Percentiles rank a stretch among this genome's conserved stretches.
Conservation (phyloP, 2,888 invertebrate genomes). For the Poecilus cupreus region DNA sequence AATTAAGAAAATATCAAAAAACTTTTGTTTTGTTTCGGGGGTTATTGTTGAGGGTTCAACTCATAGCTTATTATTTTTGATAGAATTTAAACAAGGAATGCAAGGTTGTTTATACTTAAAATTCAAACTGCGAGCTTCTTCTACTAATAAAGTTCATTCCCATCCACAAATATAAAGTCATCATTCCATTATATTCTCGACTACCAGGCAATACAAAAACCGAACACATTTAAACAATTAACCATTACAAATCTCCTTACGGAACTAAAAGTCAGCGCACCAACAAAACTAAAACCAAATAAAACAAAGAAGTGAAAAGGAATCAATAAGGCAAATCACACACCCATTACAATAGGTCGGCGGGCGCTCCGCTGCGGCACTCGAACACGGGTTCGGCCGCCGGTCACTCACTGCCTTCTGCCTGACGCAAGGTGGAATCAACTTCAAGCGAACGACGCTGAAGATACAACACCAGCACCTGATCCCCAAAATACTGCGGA, state of each 20-base stretch:
- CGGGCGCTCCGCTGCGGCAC: not conserved
- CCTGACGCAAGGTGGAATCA: too few species aligned
- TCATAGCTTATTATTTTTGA: too few species aligned
- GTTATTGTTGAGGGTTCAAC: too few species aligned
- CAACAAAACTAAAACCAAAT: slow-evolving; percentile 25
- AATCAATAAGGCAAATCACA: slow-evolving; percentile 46
- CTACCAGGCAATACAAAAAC: not conserved
- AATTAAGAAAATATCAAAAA: too few species aligned
- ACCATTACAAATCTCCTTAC: slow-evolving; percentile 13
- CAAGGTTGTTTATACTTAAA: too few species aligned
- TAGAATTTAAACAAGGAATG: too few species aligned
- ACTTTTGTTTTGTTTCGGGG: too few species aligned
- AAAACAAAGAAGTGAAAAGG: slow-evolving; percentile 25
- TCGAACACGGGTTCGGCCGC: not conserved
- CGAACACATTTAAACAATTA: slow-evolving; percentile 23
- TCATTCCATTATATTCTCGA: not conserved
- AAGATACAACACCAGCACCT: not conserved
- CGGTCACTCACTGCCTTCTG: too few species aligned
- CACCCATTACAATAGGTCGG: slow-evolving; percentile 40
- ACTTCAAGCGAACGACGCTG: not conserved
- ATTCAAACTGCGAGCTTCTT: too few species aligned
- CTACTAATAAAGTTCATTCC: not conserved
- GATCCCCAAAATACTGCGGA: too few species aligned
- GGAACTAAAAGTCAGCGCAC: slow-evolving; percentile 10
- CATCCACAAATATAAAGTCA: not conserved